A percentile compares a stretch with the other conserved stretches of the same genome.
Evolutionary conservation across 2,797 vertebrate species (phyloP).

Genomic region (Girardinus metallicus): DNA sequence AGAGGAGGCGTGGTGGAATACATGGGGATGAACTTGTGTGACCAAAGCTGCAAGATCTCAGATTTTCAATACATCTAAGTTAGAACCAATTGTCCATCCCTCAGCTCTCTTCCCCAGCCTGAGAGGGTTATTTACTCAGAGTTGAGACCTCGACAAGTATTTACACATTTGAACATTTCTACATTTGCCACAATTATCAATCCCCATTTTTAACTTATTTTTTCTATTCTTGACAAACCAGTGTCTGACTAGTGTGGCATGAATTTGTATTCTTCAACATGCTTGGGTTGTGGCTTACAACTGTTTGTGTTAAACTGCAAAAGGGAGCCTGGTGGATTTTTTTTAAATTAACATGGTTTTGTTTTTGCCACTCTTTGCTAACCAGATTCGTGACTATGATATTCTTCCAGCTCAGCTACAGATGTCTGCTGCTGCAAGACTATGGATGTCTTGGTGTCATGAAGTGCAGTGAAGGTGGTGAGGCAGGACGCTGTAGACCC

Average conservation of each 20-base stretch:
- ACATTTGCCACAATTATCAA: not conserved
- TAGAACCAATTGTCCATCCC: constrained; percentile 23
- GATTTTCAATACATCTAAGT: constrained; percentile 16
- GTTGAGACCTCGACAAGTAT: constrained; percentile 18
- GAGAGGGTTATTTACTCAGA: constrained; percentile 27
- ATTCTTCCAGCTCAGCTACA: not conserved
- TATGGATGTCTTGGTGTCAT: not conserved
- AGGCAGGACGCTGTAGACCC: no score
- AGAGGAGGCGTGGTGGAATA: constrained; percentile 58
- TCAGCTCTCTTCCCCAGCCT: constrained; percentile 18
- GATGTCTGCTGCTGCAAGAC: not conserved
- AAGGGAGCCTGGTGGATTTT: not conserved
- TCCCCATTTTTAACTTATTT: not conserved
- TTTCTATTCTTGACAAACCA: not conserved
- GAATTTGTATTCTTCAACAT: not conserved
- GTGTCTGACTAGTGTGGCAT: not conserved
- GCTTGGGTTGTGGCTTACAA: not conserved
- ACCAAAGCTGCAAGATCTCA: constrained; percentile 39
- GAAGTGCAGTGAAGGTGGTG: no score
- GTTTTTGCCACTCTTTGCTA: not conserved
- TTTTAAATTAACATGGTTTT: not conserved
- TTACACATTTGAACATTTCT: not conserved
- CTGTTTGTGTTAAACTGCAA: not conserved
- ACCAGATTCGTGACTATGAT: not conserved
- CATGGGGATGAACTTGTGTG: constrained; percentile 62